Evolutionary conservation across 2,888 invertebrate genomes (phyloP).

Genomic region (Lasioglossum figueresi): DNA sequence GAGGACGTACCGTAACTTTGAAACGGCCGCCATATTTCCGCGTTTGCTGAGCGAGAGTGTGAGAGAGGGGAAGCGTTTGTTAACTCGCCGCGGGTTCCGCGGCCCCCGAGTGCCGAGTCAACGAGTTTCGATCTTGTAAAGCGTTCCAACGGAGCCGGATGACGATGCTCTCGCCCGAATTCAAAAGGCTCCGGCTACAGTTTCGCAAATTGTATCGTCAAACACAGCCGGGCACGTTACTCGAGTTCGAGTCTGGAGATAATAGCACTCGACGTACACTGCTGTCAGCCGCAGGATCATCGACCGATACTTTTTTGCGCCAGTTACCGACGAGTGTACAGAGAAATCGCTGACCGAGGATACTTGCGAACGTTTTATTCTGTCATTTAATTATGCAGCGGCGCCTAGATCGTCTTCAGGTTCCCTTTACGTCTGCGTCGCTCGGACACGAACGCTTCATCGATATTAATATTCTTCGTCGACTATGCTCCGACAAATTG

Average conservation of each 20-base stretch:
- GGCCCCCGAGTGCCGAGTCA: conserved; percentile 13
- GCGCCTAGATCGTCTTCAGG: neutral
- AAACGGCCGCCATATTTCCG: neutral
- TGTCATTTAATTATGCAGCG: neutral
- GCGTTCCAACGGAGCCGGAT: neutral
- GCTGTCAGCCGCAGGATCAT: conserved; percentile 19
- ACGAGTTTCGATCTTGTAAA: conserved; percentile 5
- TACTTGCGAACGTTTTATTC: neutral
- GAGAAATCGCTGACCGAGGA: neutral
- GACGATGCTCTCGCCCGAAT: neutral
- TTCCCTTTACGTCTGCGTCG: neutral
- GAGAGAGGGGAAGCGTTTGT: neutral
- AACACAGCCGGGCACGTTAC: conserved; percentile 5
- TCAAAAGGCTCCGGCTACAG: neutral
- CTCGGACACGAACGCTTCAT: neutral
- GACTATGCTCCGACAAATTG: neutral
- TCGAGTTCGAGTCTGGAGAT: conserved; percentile 13
- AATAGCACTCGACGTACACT: neutral
- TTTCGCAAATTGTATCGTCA: conserved; percentile 24
- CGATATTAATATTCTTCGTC: neutral
- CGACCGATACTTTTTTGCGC: conserved; percentile 1
- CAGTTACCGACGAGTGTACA: neutral
- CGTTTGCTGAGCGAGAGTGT: neutral
- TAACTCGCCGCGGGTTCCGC: neutral
- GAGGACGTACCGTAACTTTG: neutral